Evolutionary conservation across 2,113 vertebrate species (phyloP).

Genomic region (Isichthys henryi): DNA sequence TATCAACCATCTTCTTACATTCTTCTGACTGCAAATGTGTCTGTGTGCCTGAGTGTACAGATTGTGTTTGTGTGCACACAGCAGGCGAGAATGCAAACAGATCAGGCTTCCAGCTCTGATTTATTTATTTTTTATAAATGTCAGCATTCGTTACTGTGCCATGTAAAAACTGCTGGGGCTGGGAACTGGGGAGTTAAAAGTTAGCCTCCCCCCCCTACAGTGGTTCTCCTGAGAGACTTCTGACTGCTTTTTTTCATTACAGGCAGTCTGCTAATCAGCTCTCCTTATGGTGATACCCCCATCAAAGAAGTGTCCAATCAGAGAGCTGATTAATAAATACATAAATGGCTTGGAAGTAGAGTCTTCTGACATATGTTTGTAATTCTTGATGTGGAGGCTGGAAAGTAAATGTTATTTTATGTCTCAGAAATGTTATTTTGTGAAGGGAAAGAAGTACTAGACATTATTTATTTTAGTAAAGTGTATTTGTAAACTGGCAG

Average conservation of each 20-base stretch:
- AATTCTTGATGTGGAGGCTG: neutral
- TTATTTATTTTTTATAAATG: constrained; percentile 27
- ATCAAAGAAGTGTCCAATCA: neutral
- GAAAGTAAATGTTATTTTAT: neutral
- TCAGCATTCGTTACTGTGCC: constrained; percentile 16
- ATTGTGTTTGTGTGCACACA: constrained; percentile 14
- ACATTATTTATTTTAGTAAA: neutral
- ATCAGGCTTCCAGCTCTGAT: neutral
- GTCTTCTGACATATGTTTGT: neutral
- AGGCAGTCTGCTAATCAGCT: neutral
- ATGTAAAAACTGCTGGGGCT: neutral
- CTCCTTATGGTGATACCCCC: neutral
- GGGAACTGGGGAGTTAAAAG: neutral
- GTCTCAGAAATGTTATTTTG: neutral
- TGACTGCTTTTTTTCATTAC: neutral
- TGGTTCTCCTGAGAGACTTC: neutral
- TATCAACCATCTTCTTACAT: neutral
- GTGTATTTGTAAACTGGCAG: neutral
- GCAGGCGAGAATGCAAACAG: constrained; percentile 40
- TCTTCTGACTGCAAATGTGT: neutral
- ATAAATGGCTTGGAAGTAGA: neutral
- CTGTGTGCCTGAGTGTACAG: constrained; percentile 18
- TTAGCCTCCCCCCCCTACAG: neutral
- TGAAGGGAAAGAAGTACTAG: neutral
- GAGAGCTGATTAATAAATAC: neutral